Percentiles rank a stretch among this genome's conserved stretches.
Conservation (phyloP, 2,113 vertebrate species). For the Reinhardtius hippoglossoides region DNA sequence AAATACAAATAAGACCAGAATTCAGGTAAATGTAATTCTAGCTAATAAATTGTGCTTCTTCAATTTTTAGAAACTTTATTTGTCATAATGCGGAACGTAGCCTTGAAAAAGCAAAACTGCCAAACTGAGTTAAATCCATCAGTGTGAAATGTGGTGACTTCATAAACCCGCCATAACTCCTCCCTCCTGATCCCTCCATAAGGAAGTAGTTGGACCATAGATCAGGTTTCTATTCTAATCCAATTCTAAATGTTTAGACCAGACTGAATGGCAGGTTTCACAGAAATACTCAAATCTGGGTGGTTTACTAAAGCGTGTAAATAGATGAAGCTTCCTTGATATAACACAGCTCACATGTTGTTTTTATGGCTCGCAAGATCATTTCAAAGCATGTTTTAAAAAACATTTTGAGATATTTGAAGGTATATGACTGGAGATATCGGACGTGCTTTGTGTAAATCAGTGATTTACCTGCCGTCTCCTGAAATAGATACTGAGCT, state of each 20-base stretch:
- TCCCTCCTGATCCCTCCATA: conserved; percentile 26
- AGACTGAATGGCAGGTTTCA: no score
- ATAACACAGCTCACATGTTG: no score
- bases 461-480: background rate
- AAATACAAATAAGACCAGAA: background rate
- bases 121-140: conserved; percentile 7
- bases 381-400: background rate
- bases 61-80: background rate
- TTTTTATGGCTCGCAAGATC: no score
- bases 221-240: background rate
- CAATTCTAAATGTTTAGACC: no score
- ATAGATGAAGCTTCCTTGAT: no score
- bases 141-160: background rate
- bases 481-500: conserved; percentile 22
- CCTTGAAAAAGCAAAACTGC: background rate
- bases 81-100: background rate
- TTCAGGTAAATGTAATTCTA: background rate
- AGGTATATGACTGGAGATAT: background rate
- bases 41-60: background rate
- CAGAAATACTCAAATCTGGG: no score
- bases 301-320: no score
- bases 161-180: background rate
- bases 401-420: background rate
- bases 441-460: background rate
- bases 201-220: conserved; percentile 36